A percentile compares a stretch with the other conserved stretches of the same genome.
Evolutionary conservation across 2,113 vertebrate genomes (phyloP).

Genomic region (Chrysemys picta): DNA sequence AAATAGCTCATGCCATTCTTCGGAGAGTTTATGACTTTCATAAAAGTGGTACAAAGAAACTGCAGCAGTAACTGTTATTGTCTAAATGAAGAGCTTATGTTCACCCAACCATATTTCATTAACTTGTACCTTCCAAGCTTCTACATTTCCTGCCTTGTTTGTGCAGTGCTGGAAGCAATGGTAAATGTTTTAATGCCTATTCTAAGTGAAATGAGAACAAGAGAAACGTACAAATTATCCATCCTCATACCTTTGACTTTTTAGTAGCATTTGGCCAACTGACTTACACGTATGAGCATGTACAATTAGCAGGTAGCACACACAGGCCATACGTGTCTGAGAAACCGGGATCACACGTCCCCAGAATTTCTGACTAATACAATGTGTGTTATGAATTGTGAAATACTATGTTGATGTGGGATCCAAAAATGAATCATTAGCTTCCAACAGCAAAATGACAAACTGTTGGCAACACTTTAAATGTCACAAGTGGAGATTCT

Average conservation of each 20-base stretch:
- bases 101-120: conserved; percentile 76
- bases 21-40: conserved; percentile 75
- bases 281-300: accelerated
- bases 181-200: conserved; percentile 32
- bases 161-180: conserved; percentile 1
- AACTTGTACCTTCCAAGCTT: conserved; percentile 67
- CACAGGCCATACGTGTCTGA: accelerated
- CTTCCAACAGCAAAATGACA: not conserved
- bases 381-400: accelerated
- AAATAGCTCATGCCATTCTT: conserved; percentile 61
- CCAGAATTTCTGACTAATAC: not conserved
- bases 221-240: not conserved
- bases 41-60: conserved; percentile 65
- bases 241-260: not conserved
- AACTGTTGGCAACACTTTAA: accelerated
- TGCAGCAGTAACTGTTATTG: conserved; percentile 58
- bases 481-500: not conserved
- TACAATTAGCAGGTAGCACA: accelerated
- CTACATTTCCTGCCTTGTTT: conserved; percentile 59
- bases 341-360: accelerated
- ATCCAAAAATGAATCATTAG: accelerated
- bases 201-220: conserved; percentile 20
- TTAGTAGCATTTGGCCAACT: accelerated
- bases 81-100: conserved; percentile 74
- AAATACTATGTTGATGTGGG: accelerated